Base-by-base conservation (phyloP, 1,140 invertebrate species). In the Hermetia illucens region DNA sequence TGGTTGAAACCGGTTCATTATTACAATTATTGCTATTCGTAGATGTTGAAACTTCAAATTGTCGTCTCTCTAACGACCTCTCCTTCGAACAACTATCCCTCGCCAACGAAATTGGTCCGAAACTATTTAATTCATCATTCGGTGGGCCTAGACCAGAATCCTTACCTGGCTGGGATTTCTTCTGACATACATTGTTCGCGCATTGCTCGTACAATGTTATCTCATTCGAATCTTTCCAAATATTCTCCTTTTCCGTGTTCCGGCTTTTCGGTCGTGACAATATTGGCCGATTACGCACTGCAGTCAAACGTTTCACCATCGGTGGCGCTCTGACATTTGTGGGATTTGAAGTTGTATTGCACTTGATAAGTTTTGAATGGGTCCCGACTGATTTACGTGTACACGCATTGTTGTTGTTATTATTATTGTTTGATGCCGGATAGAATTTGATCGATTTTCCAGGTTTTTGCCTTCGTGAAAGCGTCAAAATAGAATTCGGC, bases 401-500 rank as follows among this genome's bases (percentile, higher is more conserved):
- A 12, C 17, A 24, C 12, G 36, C 24, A 37, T 15, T 38, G 13
- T 29, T 38, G 9, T 35, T 35, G 34, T 35, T 6, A 4, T 17
- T 35, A 12, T 17, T 33, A 21, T 35, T 19, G 3, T 21, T 21
- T 21, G 19, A 10, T 35, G 21, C 22, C n/a, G n/a, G n/a, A n/a
- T n/a, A n/a, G n/a, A n/a, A 10, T 21, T 27, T 13, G 8, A 27
- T 9, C 24, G 13, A 9, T 27, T 27, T 13, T 27, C 8, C 8
- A 27, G 8, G 24, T 27, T 27, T 27, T 27, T 6, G 34, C 3
- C 10, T 19, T 35, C 16, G 19, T 21, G n/a, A 6, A 35, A 35
- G 10, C 9, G 3, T 20, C 22, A 21, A 12, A n/a, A 35, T 6
- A 35, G 34, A 12, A 10, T 9, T 18, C 5, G 22, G 13, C 12